Evolutionary conservation across 2,113 vertebrate species (phyloP).

Genomic region (Zosterops hypoxanthus): DNA sequence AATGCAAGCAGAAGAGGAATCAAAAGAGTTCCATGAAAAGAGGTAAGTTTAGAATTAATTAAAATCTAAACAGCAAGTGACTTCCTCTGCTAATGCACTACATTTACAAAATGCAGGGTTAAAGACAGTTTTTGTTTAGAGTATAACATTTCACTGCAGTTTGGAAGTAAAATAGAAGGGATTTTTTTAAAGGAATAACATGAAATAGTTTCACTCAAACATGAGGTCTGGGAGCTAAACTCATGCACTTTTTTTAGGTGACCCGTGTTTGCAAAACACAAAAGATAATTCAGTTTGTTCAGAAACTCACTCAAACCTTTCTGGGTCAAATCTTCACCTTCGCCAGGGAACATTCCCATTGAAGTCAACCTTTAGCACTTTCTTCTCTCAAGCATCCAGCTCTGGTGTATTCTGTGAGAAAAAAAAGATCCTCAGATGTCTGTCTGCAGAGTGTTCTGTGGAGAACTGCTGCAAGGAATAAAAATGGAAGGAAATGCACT

Average conservation of each 20-base stretch:
- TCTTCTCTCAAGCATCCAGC: neutral
- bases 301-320: constrained; percentile 24
- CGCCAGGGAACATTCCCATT: neutral
- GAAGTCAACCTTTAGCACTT: constrained; percentile 29
- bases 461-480: neutral
- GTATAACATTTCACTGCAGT: neutral
- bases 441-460: neutral
- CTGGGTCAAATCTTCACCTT: constrained; percentile 37
- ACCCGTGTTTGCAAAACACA: neutral
- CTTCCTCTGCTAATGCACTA: neutral
- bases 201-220: neutral
- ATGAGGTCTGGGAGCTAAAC: neutral
- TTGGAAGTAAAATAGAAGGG: neutral
- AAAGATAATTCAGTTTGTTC: constrained; percentile 9
- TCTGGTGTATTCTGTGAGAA: neutral
- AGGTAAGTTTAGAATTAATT: neutral
- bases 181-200: neutral
- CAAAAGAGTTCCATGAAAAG: neutral
- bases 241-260: neutral
- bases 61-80: neutral
- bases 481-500: neutral
- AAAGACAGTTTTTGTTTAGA: neutral
- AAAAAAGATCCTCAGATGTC: neutral
- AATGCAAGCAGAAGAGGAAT: neutral
- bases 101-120: neutral